Percentiles rank a stretch among this genome's conserved stretches.
phyloP scores from a whole-genome alignment of 2,113 vertebrate species.

The Eudorcas thomsonii region DNA sequence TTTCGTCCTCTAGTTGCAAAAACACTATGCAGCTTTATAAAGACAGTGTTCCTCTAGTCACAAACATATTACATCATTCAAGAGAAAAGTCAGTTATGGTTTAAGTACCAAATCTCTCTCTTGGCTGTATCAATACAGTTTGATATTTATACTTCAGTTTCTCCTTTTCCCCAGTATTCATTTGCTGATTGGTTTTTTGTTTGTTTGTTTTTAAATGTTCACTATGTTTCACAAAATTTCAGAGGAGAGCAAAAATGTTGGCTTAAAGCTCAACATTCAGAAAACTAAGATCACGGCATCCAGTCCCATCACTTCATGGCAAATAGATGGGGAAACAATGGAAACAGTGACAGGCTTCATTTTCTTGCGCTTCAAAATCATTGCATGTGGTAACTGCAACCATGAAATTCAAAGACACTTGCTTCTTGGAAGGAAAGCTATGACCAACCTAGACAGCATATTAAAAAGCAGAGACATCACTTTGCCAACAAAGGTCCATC shows the following conservation, averaged over 20 bases:
- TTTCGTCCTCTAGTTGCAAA: not conserved
- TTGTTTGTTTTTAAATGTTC: not conserved
- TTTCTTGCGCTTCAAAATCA: not conserved
- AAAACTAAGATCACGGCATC: not conserved
- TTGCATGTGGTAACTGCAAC: not conserved
- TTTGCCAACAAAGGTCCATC: not conserved
- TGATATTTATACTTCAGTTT: not conserved
- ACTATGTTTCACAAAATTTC: not conserved
- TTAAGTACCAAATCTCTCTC: not conserved
- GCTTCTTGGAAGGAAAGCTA: not conserved
- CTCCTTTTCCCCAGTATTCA: not conserved
- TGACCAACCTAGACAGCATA: not conserved
- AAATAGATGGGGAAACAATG: not conserved
- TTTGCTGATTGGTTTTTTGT: not conserved
- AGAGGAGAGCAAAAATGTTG: not conserved
- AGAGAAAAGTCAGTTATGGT: not conserved
- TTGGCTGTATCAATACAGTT: not conserved
- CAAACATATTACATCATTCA: not conserved
- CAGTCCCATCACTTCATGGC: not conserved
- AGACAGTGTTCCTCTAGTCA: not conserved
- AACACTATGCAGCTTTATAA: not conserved
- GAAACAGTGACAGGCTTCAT: not conserved
- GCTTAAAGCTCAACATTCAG: not conserved
- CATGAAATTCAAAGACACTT: fast-evolving
- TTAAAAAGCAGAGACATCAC: not conserved